A percentile compares a stretch with the other conserved stretches of the same genome.
Conservation (phyloP, 92 coral and sea anemone genomes). For the Porites lobata region DNA sequence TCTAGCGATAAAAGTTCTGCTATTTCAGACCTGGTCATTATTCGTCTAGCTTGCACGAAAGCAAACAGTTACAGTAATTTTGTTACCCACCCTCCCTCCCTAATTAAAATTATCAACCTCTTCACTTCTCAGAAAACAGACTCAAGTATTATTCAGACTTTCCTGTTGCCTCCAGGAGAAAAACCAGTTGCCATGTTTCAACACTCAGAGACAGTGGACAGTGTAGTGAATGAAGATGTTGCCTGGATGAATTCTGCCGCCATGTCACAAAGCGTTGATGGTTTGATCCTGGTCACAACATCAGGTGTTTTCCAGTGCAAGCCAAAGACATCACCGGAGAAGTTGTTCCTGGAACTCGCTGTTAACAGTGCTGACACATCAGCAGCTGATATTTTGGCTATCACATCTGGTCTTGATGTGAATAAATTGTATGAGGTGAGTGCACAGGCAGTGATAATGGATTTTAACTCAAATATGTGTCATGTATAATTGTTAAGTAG, state of each 20-base stretch:
- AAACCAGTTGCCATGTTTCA: conserved; percentile 84
- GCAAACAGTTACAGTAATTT: too few relatives aligned
- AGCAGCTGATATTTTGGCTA: conserved; percentile 98
- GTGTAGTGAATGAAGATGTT: conserved; percentile 18
- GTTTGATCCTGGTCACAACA: conserved; percentile 87
- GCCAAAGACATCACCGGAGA: conserved; percentile 95
- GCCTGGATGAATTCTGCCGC: conserved; percentile 21
- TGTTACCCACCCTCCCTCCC: too few relatives aligned
- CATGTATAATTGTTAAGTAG: too few relatives aligned
- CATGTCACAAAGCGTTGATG: conserved; percentile 74
- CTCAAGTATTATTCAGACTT: conserved; percentile 89
- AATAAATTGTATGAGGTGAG: conserved; percentile 87
- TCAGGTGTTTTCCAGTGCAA: conserved; percentile 89
- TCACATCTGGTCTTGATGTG: conserved; percentile 94
- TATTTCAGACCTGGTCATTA: too few relatives aligned
- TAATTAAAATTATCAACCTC: too few relatives aligned
- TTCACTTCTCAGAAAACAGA: conserved; percentile 64
- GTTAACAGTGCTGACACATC: conserved; percentile 87
- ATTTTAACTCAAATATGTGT: neutral
- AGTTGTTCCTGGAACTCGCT: conserved; percentile 94
- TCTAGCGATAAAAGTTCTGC: too few relatives aligned
- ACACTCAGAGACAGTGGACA: conserved; percentile 69
- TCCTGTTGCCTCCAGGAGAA: conserved; percentile 85
- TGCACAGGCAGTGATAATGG: neutral
- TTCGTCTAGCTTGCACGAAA: too few relatives aligned